These are phyloP conservation scores for Arvicanthis niloticus DNA, from an alignment of 2,113 vertebrate species.

Conservation along the genomic window DNA sequence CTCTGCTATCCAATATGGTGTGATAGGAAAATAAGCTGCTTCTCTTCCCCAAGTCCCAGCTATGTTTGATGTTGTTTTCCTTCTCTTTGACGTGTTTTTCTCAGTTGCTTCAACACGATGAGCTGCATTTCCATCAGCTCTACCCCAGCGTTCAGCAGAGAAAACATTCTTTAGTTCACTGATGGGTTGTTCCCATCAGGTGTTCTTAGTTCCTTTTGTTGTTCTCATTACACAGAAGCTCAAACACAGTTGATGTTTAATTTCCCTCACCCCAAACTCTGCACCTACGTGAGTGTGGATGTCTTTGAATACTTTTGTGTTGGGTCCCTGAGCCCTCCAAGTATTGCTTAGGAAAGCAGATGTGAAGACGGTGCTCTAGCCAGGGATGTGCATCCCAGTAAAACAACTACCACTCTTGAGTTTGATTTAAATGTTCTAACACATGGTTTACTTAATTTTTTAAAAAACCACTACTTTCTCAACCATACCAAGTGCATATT, in stretches of 20 bases:
- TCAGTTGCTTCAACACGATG: conserved; percentile 71
- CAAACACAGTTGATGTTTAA: background rate
- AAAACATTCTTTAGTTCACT: background rate
- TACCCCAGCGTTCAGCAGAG: background rate
- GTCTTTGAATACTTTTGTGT: background rate
- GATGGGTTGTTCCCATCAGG: background rate
- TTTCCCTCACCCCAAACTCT: background rate
- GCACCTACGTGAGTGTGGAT: too few species aligned
- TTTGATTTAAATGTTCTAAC: background rate
- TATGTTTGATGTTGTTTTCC: conserved; percentile 63
- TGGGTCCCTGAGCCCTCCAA: background rate
- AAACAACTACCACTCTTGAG: background rate
- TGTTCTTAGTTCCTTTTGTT: background rate
- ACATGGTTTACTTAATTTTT: background rate
- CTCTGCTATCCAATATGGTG: conserved; percentile 55
- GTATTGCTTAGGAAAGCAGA: background rate
- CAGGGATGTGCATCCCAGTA: background rate
- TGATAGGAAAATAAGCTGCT: conserved; percentile 55
- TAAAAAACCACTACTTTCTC: background rate
- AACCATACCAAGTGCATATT: accelerated
- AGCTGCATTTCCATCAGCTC: conserved; percentile 38
- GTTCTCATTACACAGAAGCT: background rate
- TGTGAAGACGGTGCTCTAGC: accelerated
- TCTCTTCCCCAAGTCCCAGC: background rate
- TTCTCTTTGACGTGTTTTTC: conserved; percentile 63